Conservation (phyloP, 2,113 vertebrate genomes). For the Corythoichthys intestinalis region DNA sequence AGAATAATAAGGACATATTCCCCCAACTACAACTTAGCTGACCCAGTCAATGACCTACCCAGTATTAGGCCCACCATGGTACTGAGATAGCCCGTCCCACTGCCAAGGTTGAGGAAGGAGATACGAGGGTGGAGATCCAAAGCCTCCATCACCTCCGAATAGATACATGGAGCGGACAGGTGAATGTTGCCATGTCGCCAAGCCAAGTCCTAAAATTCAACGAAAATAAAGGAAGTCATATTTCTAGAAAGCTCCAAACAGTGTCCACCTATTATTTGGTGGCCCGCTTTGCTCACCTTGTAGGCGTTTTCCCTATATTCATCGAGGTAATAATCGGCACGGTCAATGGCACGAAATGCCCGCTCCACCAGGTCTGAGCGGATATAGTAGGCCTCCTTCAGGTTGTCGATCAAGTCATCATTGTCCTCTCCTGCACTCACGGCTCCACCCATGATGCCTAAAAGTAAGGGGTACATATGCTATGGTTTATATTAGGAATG, state of each 20-base stretch:
- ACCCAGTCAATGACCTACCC: conserved; percentile 67
- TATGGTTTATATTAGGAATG: neutral
- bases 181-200: conserved; percentile 98
- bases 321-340: conserved; percentile 96
- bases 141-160: conserved; percentile 98
- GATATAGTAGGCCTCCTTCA: conserved; percentile 96
- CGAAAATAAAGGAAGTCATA: neutral
- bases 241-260: neutral
- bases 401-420: conserved; percentile 92
- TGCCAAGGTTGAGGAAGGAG: conserved; percentile 94
- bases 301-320: conserved; percentile 96
- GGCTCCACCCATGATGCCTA: conserved; percentile 87
- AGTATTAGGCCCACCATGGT: conserved; percentile 98
- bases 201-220: conserved; percentile 76
- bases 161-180: conserved; percentile 94
- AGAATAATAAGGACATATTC: no score
- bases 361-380: conserved; percentile 90
- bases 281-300: conserved; percentile 64
- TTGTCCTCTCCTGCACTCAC: conserved; percentile 97
- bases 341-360: conserved; percentile 90
- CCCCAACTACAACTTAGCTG: no score
- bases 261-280: neutral
- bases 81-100: conserved; percentile 95
- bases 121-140: conserved; percentile 90
- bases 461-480: neutral